Conservation (phyloP, 2,113 vertebrate genomes). For the Onychostruthus taczanowskii region DNA sequence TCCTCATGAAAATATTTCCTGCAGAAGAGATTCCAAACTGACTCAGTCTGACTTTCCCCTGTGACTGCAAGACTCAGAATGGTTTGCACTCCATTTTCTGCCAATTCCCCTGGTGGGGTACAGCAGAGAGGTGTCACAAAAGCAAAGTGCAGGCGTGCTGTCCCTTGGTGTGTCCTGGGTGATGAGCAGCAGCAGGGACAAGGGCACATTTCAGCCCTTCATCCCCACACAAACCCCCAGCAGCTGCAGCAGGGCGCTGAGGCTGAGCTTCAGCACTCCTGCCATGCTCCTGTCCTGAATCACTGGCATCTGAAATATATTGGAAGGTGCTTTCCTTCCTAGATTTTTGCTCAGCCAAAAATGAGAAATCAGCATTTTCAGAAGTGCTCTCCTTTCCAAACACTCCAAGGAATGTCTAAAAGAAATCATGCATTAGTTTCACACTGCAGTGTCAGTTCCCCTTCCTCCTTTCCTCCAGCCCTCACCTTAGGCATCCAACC, state of each 20-base stretch:
- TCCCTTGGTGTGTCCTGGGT: background rate
- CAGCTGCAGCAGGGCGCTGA: background rate
- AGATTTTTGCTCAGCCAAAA: background rate
- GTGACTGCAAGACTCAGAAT: background rate
- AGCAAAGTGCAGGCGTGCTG: background rate
- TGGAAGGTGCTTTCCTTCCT: background rate
- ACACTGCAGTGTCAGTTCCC: background rate
- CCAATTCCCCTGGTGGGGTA: background rate
- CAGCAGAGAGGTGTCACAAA: background rate
- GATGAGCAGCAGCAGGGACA: background rate
- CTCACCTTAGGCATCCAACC: background rate
- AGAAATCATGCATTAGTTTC: background rate
- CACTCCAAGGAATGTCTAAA: background rate
- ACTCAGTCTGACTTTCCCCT: background rate
- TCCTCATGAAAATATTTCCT: background rate
- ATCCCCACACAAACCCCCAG: background rate
- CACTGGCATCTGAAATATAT: fast-evolving
- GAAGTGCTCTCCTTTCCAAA: background rate
- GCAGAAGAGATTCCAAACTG: background rate
- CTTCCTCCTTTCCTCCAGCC: background rate
- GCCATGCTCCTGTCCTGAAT: background rate
- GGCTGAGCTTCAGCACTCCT: background rate
- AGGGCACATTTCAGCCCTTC: background rate
- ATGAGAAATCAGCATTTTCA: background rate
- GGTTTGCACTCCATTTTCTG: background rate